Percentiles rank a stretch among this genome's conserved stretches.
Conservation (phyloP, 2,797 vertebrate species). For the Sparus aurata region DNA sequence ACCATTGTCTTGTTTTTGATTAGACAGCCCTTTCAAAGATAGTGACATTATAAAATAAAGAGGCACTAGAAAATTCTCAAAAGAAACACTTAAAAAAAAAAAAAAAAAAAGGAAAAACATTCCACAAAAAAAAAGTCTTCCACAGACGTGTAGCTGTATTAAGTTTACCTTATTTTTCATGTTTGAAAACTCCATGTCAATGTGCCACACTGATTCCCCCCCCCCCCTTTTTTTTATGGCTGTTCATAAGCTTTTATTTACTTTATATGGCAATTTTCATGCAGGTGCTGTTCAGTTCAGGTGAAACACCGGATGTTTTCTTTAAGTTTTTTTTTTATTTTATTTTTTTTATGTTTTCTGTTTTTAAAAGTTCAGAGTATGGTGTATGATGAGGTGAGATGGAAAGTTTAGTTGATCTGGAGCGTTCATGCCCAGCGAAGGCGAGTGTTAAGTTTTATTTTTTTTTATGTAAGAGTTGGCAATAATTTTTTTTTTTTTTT, state of each 20-base stretch:
- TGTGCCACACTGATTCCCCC: conserved; percentile 81
- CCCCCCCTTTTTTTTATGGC: conserved; percentile 56
- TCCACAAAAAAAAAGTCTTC: conserved; percentile 83
- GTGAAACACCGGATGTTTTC: conserved; percentile 80
- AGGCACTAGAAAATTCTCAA: conserved; percentile 19
- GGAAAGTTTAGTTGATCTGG: conserved; percentile 66
- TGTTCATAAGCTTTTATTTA: conserved; percentile 79
- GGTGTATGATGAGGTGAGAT: conserved; percentile 58
- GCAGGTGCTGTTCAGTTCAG: conserved; percentile 85
- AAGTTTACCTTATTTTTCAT: conserved; percentile 78
- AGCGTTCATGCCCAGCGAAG: conserved; percentile 73
- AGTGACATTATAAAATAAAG: conserved; percentile 38
- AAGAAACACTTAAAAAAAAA: conserved; percentile 40
- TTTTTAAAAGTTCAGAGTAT: conserved; percentile 71
- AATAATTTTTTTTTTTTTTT: conserved; percentile 50
- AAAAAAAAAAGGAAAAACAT: conserved; percentile 77
- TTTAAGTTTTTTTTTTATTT: conserved; percentile 53
- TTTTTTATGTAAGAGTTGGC: conserved; percentile 66
- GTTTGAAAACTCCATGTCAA: conserved; percentile 83
- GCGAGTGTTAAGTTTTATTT: conserved; percentile 54
- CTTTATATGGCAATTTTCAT: conserved; percentile 73
- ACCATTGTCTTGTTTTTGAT: conserved; percentile 25
- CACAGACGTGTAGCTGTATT: conserved; percentile 79
- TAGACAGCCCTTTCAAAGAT: conserved; percentile 44
- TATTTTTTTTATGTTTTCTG: conserved; percentile 55